phyloP scores from a whole-genome alignment of 2,888 invertebrate genomes.

The Tetragonula carbonaria region DNA sequence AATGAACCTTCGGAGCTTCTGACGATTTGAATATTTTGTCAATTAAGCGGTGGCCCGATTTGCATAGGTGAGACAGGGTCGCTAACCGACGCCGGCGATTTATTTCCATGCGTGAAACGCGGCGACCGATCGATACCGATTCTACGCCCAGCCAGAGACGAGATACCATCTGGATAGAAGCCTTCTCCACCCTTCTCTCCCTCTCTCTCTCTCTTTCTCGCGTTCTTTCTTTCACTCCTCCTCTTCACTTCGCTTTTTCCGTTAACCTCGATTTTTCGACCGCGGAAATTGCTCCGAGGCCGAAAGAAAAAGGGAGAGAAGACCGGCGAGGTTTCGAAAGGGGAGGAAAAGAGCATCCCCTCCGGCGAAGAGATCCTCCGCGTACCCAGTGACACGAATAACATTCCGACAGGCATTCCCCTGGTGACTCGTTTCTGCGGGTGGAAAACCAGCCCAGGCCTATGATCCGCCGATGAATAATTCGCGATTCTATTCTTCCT shows the following conservation, averaged over 20 bases:
- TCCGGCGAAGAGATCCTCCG: slow-evolving; percentile 44
- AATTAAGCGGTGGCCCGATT: slow-evolving; percentile 78
- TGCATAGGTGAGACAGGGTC: slow-evolving; percentile 80
- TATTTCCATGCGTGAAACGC: slow-evolving; percentile 51
- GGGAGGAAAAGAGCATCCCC: not conserved
- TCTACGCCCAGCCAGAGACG: not conserved
- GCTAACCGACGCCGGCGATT: slow-evolving; percentile 63
- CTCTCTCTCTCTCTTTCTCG: not conserved
- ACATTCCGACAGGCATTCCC: slow-evolving; percentile 41
- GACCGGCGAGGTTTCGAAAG: not conserved
- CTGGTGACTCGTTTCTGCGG: not conserved
- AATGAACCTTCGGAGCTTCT: slow-evolving; percentile 63
- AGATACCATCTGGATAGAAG: slow-evolving; percentile 45
- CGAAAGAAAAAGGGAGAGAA: slow-evolving; percentile 5
- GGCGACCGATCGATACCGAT: slow-evolving; percentile 51
- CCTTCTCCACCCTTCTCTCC: not conserved
- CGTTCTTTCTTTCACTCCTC: not conserved
- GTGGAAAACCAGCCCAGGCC: not conserved
- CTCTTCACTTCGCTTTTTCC: slow-evolving; percentile 1
- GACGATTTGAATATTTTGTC: slow-evolving; percentile 81
- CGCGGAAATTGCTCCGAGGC: slow-evolving; percentile 33
- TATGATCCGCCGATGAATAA: not conserved
- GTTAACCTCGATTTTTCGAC: slow-evolving; percentile 40
- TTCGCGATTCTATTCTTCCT: not conserved
- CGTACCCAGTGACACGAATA: slow-evolving; percentile 40